A percentile compares a stretch with the other conserved stretches of the same genome.
These are phyloP conservation scores for Drosophila borborema DNA, from an alignment of 2,888 invertebrate species.

Conservation along the genomic window DNA sequence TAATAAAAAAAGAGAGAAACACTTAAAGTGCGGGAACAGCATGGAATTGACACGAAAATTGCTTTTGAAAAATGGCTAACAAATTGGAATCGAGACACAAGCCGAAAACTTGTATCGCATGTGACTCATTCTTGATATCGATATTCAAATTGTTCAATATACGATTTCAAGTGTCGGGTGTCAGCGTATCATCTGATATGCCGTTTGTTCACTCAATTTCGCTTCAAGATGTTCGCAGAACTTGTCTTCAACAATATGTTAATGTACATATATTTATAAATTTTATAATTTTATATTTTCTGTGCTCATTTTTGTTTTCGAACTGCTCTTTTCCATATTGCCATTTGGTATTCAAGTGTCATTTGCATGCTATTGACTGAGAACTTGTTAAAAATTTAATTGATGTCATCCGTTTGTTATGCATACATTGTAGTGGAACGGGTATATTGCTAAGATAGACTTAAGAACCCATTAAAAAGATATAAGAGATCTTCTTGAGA, in stretches of 20 bases:
- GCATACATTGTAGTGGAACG: background rate
- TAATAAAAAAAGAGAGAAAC: background rate
- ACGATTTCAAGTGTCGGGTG: conserved; percentile 8
- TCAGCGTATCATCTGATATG: conserved; percentile 10
- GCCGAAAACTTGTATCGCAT: background rate
- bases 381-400: conserved; percentile 22
- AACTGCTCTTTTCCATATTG: conserved; percentile 4
- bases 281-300: background rate
- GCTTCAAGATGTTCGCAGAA: conserved; percentile 4
- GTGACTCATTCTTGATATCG: conserved; percentile 15
- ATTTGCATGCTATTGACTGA: conserved; percentile 17
- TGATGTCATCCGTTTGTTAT: conserved; percentile 14
- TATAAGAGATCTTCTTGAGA: no score
- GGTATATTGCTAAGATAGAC: background rate
- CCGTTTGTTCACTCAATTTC: background rate
- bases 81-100: background rate
- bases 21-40: conserved; percentile 5
- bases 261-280: background rate
- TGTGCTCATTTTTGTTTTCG: background rate
- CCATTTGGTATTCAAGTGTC: conserved; percentile 22
- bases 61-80: background rate
- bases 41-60: conserved; percentile 1
- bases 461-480: no score
- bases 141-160: conserved; percentile 11
- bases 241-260: conserved; percentile 4